Base-by-base conservation (phyloP, 2,888 invertebrate species). In the Tenthredo scrophulariae region DNA sequence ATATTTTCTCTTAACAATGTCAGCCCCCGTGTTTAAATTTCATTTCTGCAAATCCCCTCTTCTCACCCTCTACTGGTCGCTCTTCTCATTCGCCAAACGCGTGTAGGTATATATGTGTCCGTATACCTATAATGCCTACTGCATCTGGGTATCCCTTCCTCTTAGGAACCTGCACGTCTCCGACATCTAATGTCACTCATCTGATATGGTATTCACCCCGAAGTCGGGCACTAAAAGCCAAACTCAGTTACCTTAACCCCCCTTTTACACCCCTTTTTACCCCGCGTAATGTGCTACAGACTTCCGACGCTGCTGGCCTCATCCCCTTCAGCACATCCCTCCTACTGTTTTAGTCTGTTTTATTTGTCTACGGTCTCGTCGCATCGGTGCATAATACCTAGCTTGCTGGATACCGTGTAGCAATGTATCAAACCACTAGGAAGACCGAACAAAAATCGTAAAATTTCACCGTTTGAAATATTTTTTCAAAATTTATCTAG, bases 201-300 rank as follows among this genome's bases (percentile, higher is more conserved):
- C 90, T 90, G 87, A 90, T 90, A 90, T 89, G 90, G 90, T 91
- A 90, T 90, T 91, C 90, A 90, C 84, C 87, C 87, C 84, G 86
- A 87, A 88, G 85, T 87, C 87, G 75, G 26, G 86, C 88, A 87
- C 89, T 89, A 89, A 90, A 89, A 89, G 90, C 88, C 87, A 89
- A 90, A 90, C 88, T 88, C 89, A 88, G 87, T 90, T 90, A 90
- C 86, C 83, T 84, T 70, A 84, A 67, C 86, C 86, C 86, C 86
- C 77, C 83, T 80, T 40, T 80, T 88, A 86, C 86, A 86, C 87
- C 67, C 86, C 58, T 84, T 83, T 83, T 83, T 67, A 67, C 50
- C 46, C 83, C 46, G 46, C 67, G 26, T 70, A 67, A 29, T 9
- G 29, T 46, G 67, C 67, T 18, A 15, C 40, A 67, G 62, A 65